Percentiles rank a stretch among this genome's conserved stretches.
These are phyloP conservation scores for Agonopterix subpropinquella DNA, from an alignment of 2,888 invertebrate genomes.

Conservation along the genomic window DNA sequence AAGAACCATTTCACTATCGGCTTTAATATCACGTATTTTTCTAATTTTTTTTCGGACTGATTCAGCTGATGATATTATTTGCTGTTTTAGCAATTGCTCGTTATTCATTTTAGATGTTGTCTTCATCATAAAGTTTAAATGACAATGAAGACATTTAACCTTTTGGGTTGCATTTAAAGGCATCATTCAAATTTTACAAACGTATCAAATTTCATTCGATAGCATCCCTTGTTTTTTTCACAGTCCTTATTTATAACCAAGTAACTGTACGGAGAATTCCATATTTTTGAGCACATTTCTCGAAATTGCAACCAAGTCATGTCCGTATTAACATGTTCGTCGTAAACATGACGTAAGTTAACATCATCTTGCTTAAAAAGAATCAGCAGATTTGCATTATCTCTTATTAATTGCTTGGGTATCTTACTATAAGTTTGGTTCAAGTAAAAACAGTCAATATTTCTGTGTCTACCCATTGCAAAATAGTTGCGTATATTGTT, in stretches of 20 bases:
- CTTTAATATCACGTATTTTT: background rate
- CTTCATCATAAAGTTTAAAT: background rate
- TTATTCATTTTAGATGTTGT: background rate
- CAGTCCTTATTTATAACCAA: conserved; percentile 19
- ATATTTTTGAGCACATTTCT: conserved; percentile 11
- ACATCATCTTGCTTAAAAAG: conserved; percentile 25
- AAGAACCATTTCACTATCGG: background rate
- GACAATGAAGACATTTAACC: background rate
- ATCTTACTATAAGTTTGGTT: conserved; percentile 27
- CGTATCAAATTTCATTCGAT: background rate
- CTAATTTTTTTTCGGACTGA: conserved; percentile 3
- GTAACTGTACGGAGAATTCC: conserved; percentile 9
- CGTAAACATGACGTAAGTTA: conserved; percentile 24
- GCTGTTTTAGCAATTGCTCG: background rate
- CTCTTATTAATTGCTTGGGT: conserved; percentile 25
- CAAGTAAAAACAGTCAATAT: conserved; percentile 3
- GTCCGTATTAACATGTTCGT: conserved; percentile 23
- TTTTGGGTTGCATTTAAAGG: background rate
- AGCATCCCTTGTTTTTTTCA: conserved; percentile 3
- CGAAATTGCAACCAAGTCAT: conserved; percentile 18
- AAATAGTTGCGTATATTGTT: conserved; percentile 5
- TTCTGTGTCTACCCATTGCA: background rate
- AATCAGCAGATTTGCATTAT: conserved; percentile 19
- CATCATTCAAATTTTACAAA: conserved; percentile 1
- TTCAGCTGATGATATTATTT: conserved; percentile 4